Evolutionary conservation across 2,113 vertebrate species (phyloP).

Genomic region (Agapornis roseicollis): DNA sequence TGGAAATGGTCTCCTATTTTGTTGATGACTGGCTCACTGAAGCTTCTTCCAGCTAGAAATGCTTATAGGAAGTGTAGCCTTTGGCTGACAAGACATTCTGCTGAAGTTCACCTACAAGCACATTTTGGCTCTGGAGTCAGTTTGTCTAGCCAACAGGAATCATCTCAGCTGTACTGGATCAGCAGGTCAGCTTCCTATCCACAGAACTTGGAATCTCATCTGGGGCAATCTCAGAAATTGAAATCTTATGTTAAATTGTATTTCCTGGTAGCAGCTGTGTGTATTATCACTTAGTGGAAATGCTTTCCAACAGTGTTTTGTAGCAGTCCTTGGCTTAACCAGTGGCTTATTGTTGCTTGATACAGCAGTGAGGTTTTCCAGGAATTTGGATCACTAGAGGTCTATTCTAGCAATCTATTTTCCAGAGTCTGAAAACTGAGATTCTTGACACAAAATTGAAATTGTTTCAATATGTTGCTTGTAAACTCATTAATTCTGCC

Average conservation of each 20-base stretch:
- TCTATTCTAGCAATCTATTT: slow-evolving; percentile 1
- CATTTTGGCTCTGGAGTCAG: slow-evolving; percentile 49
- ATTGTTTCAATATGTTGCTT: slow-evolving; percentile 29
- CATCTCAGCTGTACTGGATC: neutral
- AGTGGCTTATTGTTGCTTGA: neutral
- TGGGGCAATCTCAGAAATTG: neutral
- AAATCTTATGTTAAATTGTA: neutral
- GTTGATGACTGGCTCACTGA: neutral
- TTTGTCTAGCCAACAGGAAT: slow-evolving; percentile 49
- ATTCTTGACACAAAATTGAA: neutral
- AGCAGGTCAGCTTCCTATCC: slow-evolving; percentile 38
- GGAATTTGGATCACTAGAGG: neutral
- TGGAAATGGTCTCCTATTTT: neutral
- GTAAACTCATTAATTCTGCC: slow-evolving; percentile 37
- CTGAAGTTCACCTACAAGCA: slow-evolving; percentile 37
- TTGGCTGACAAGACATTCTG: slow-evolving; percentile 36
- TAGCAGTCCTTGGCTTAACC: slow-evolving; percentile 16
- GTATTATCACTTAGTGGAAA: slow-evolving; percentile 11
- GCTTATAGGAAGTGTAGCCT: slow-evolving; percentile 50
- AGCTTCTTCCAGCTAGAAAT: neutral
- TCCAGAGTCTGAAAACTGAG: slow-evolving; percentile 38
- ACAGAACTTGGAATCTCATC: neutral
- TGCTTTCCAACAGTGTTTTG: neutral
- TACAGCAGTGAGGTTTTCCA: slow-evolving; percentile 23
- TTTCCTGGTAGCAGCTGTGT: slow-evolving; percentile 34